Evolutionary conservation across 2,888 invertebrate species (phyloP), one percentile per base, ranked within the genome.

Genomic region (Drosophila rubida): DNA sequence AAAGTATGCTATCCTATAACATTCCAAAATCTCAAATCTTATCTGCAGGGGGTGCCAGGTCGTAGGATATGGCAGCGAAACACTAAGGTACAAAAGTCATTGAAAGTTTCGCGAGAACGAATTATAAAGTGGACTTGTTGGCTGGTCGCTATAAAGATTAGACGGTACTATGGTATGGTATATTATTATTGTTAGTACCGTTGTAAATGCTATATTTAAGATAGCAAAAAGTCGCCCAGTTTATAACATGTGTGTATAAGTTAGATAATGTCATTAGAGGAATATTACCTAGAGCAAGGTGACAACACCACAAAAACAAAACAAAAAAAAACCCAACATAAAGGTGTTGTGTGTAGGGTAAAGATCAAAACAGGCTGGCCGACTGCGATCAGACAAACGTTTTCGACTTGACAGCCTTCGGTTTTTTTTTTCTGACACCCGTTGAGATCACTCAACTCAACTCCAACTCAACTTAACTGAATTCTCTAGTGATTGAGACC

Each of bases 141-240:
- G 27, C 9, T 9, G 27, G 9, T 41, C 22, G 27, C 57, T 70
- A 85, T 82, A 87, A 82, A 87, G 87, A 82, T 82, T 80, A 81
- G 53, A 13, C 22, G 39, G 37, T 65, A 37, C 35, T 14, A 78
- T 81, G n/a, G n/a, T 14, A 78, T 81, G n/a, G n/a, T n/a, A 32
- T 32, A 32, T 32, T 32, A 78, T 72, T 69, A 74, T 57, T 72
- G 69, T 75, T 84, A 81, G 81, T 72, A 68, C 68, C 65, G 61
- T 72, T 84, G 82, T 82, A 82, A 82, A 82, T 51, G 75, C 55
- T 75, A 68, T 73, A 75, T 82, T 81, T 78, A 72, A 82, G 81
- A 87, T 82, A 81, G 81, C 87, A 57, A 58, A 32, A 32, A 5
- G 27, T 51, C 39, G 57, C 46, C 16, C n/a, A n/a, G 30, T 75